phyloP scores from a whole-genome alignment of 2,113 vertebrate genomes.

The Abramis brama region DNA sequence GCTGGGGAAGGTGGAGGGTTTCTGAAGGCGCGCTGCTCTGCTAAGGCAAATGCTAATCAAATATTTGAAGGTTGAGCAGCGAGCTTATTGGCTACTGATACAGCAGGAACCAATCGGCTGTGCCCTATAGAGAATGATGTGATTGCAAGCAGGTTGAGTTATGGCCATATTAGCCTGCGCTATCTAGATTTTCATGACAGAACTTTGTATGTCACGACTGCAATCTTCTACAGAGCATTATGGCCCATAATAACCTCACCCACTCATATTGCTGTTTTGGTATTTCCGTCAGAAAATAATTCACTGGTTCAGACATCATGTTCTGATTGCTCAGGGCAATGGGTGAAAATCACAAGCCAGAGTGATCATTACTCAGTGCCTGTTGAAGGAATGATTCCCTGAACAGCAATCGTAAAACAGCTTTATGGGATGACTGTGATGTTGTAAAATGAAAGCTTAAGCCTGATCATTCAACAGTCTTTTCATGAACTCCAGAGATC shows the following conservation, averaged over 20 bases:
- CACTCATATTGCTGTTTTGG: constrained; percentile 3
- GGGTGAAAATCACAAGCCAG: neutral
- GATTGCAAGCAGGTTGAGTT: no score
- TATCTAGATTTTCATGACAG: no score
- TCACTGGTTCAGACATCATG: neutral
- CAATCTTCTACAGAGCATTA: neutral
- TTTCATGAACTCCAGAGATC: constrained; percentile 14
- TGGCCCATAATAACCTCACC: neutral
- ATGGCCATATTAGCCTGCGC: no score
- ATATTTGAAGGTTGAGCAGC: no score
- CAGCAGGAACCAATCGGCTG: no score
- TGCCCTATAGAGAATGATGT: no score
- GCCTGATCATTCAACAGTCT: neutral
- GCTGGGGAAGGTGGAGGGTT: no score
- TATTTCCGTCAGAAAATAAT: neutral
- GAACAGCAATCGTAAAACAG: constrained; percentile 25
- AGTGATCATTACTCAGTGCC: neutral
- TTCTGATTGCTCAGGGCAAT: neutral
- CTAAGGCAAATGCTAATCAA: no score
- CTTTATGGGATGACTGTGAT: neutral
- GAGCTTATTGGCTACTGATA: no score
- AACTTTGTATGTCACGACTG: neutral
- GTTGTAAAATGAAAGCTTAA: constrained; percentile 4
- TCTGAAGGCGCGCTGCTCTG: no score
- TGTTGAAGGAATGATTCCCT: neutral